Evolutionary conservation across 2,888 invertebrate species (phyloP).

Genomic region (Strigamia crassipes): DNA sequence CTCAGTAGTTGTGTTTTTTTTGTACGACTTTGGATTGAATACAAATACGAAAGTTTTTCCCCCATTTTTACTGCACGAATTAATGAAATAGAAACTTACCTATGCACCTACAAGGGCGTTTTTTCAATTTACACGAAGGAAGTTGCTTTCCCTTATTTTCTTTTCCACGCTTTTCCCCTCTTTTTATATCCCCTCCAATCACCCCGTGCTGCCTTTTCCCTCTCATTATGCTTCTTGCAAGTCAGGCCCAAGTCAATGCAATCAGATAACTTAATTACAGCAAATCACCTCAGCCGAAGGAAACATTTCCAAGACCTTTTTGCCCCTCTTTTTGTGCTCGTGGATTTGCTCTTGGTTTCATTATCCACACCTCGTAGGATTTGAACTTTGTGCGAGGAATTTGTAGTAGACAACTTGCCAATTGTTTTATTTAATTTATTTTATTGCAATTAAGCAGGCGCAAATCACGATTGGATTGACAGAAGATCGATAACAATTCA

Average conservation of each 20-base stretch:
- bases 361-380: background rate
- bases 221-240: conserved; percentile 4
- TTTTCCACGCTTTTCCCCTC: background rate
- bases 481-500: no score
- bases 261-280: conserved; percentile 10
- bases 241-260: conserved; percentile 10
- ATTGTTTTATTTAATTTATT: no score
- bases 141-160: background rate
- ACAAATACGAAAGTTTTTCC: background rate
- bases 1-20: no score
- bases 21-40: background rate
- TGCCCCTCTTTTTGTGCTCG: background rate
- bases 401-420: no score
- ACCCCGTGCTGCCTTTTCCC: background rate
- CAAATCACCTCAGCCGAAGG: background rate
- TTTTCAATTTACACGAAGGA: background rate
- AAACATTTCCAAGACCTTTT: background rate
- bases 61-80: background rate
- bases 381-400: background rate
- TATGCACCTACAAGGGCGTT: background rate
- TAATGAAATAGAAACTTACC: background rate
- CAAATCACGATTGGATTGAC: no score
- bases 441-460: no score
- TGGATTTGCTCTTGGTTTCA: background rate
- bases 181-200: conserved; percentile 10